phyloP scores from a whole-genome alignment of 2,797 vertebrate species.

The Chelon labrosus region DNA sequence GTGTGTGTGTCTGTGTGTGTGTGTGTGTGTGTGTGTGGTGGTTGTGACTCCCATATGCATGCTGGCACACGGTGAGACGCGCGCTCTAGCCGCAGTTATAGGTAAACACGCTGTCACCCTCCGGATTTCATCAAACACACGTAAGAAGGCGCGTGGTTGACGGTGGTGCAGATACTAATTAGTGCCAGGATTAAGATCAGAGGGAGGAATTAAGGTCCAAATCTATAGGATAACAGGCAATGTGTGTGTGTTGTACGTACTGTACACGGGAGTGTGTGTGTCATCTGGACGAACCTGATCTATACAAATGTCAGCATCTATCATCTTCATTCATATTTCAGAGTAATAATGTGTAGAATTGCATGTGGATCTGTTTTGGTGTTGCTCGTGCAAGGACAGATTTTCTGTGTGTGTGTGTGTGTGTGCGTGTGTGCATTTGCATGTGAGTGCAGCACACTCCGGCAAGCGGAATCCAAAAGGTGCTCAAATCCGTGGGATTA shows the following conservation, averaged over 20 bases:
- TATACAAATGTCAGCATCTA: conserved; percentile 33
- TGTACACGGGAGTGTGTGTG: conserved; percentile 15
- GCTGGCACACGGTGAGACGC: conserved; percentile 36
- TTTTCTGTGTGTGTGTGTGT: conserved; percentile 43
- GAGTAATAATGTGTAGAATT: conserved; percentile 1
- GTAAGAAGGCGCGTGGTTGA: conserved; percentile 1
- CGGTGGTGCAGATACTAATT: conserved; percentile 9
- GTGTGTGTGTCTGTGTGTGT: conserved; percentile 20
- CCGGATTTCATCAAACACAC: conserved; percentile 21
- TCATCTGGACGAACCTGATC: conserved; percentile 25
- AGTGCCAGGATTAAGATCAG: conserved; percentile 11
- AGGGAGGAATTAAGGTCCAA: conserved; percentile 21
- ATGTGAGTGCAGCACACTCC: conserved; percentile 53
- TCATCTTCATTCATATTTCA: conserved; percentile 1
- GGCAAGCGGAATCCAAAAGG: conserved; percentile 58
- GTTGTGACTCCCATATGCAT: conserved; percentile 38
- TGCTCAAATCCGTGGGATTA: conserved; percentile 75
- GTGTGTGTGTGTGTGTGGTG: no score
- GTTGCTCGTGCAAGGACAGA: conserved; percentile 5
- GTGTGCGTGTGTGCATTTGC: conserved; percentile 34
- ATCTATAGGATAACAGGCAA: conserved; percentile 15
- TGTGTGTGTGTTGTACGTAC: conserved; percentile 16
- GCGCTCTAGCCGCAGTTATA: conserved; percentile 40
- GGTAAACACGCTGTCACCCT: conserved; percentile 39
- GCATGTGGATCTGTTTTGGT: conserved; percentile 34